Conservation (phyloP, 2,797 vertebrate genomes). For the Ptychadena robeensis region DNA sequence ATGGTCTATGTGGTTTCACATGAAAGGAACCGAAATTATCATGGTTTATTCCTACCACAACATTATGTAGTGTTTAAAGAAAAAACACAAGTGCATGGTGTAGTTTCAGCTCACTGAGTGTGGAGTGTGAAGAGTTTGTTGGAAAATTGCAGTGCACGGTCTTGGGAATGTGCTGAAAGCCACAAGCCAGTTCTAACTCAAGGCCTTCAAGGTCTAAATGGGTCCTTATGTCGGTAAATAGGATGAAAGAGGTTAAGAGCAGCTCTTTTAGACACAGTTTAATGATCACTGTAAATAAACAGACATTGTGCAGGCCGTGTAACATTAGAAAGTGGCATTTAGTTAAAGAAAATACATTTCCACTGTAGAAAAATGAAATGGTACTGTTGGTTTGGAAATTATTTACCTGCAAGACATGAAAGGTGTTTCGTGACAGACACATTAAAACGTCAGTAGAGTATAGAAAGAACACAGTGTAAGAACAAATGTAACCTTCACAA, state of each 20-base stretch:
- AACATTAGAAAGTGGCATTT: slow-evolving; percentile 56
- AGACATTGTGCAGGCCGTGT: slow-evolving; percentile 13
- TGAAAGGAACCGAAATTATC: background rate
- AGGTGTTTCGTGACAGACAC: slow-evolving; percentile 83
- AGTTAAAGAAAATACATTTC: slow-evolving; percentile 58
- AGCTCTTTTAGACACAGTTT: background rate
- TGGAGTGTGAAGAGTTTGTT: background rate
- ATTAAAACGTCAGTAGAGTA: slow-evolving; percentile 90
- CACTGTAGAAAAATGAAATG: slow-evolving; percentile 78
- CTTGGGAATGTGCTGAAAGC: background rate
- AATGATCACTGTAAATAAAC: slow-evolving; percentile 6
- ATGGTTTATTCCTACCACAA: background rate
- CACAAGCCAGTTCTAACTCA: background rate
- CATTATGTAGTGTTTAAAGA: background rate
- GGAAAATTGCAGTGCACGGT: background rate
- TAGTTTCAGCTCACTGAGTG: background rate
- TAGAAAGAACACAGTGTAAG: slow-evolving; percentile 87
- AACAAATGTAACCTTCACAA: slow-evolving; percentile 88
- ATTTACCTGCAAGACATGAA: slow-evolving; percentile 79
- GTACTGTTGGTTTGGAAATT: slow-evolving; percentile 76
- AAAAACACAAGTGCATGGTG: background rate
- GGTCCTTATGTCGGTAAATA: background rate
- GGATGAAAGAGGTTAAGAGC: slow-evolving; percentile 5
- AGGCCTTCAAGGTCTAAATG: background rate
- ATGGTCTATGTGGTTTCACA: background rate